Base-by-base conservation (phyloP, 2,113 vertebrate species). In the Arothron firmamentum region DNA sequence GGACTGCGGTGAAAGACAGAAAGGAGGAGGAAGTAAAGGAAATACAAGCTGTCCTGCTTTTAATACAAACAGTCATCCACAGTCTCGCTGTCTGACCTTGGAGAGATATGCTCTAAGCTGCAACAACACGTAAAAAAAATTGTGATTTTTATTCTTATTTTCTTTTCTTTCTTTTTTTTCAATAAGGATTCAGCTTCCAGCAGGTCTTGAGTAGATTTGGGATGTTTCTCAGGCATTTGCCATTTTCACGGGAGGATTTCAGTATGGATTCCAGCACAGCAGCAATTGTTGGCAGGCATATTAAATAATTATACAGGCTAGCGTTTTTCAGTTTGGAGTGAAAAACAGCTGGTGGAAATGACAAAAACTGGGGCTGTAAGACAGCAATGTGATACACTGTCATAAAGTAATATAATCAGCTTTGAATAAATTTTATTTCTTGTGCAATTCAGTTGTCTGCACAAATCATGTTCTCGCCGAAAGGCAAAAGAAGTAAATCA, bases 31-130 rank as follows among this genome's bases (percentile, higher is more conserved):
- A 67, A 52, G 67, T 23, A 77, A 63, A 82, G 79, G 75, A 85
- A 83, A 79, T 55, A 81, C 52, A 73, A 79, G 70, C 70, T 63
- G 72, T 75, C 73, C 78, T 79, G 67, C 76, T 81, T 80, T 87
- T 83, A 79, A 75, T 73, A 78, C 77, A 67, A 74, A 84, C 77
- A 77, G 74, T 72, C 75, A 77, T 72, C 64, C 56, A 79, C 69
- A 60, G 65, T 74, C 76, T 85, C 69, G 60, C 59, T 65, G 72
- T 76, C 65, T 67, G 67, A 72, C 80, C 72, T 83, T 84, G 74
- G 63, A 83, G 73, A 77, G 73, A 83, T 67, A 60, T 6, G 10
- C 62, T 68, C 72, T 59, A 66, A 77, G 70, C 74, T 81, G 65
- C 68, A 75, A 46, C 59, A 54, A 75, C 71, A 81, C 70, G 52